Conservation (phyloP, 1,140 invertebrate species). For the Neodiprion lecontei region DNA sequence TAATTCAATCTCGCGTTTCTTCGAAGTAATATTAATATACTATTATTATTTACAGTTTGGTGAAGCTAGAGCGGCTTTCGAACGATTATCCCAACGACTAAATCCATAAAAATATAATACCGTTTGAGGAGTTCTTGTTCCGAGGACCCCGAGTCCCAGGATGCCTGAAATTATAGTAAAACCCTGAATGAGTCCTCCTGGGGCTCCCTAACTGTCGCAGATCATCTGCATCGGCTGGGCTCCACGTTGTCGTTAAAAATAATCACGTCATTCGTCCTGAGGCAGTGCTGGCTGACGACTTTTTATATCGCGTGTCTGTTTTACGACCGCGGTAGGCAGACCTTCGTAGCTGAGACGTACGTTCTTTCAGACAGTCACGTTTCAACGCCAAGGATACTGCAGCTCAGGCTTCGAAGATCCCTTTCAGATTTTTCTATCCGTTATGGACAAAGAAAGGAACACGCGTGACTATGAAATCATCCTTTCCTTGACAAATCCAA, state of each 20-base stretch:
- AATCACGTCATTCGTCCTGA: slow-evolving; percentile 9
- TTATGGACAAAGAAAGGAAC: neutral
- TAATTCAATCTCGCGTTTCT: neutral
- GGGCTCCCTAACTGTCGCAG: neutral
- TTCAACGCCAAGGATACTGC: neutral
- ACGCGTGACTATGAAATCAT: neutral
- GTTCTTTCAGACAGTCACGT: neutral
- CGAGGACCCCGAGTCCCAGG: neutral
- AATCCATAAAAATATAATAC: neutral
- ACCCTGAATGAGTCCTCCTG: neutral
- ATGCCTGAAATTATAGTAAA: neutral
- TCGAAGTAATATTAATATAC: neutral
- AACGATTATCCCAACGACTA: neutral
- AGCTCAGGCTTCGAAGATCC: neutral
- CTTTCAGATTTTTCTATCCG: neutral
- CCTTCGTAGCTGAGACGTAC: neutral
- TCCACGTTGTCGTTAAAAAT: slow-evolving; percentile 12
- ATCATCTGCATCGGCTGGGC: neutral
- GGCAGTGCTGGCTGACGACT: slow-evolving; percentile 1
- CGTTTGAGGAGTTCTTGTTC: neutral
- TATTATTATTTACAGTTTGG: neutral
- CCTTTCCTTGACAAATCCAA: neutral
- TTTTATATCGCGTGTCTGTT: slow-evolving; percentile 7
- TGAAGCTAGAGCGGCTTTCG: neutral
- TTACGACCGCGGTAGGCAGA: neutral